phyloP scores from a whole-genome alignment of 1,140 invertebrate genomes.

The Drosophila equinoxialis region DNA sequence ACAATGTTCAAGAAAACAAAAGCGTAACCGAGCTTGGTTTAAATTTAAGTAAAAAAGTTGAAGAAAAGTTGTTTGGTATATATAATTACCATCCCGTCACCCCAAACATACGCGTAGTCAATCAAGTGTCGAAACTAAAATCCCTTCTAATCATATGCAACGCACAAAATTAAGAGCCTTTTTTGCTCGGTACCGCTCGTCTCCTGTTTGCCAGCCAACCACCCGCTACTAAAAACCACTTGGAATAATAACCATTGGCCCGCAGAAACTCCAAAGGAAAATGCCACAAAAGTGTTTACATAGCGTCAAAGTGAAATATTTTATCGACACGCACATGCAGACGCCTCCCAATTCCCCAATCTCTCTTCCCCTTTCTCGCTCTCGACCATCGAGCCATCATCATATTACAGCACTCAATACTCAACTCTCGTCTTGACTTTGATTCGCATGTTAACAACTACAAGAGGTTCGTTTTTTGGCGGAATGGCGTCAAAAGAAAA shows the following conservation, averaged over 20 bases:
- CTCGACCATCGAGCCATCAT: constrained; percentile 22
- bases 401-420: constrained; percentile 8
- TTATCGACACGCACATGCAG: constrained; percentile 74
- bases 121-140: too few relatives aligned
- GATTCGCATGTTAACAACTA: constrained; percentile 70
- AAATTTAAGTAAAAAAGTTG: too few relatives aligned
- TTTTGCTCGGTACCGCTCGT: neutral
- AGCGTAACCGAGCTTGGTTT: too few relatives aligned
- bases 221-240: neutral
- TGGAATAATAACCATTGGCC: constrained; percentile 26
- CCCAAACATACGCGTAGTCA: too few relatives aligned
- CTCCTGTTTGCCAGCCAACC: neutral
- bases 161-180: neutral
- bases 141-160: too few relatives aligned
- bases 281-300: constrained; percentile 72
- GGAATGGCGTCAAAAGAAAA: constrained; percentile 1
- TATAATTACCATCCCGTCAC: too few relatives aligned
- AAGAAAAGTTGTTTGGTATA: too few relatives aligned
- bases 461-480: constrained; percentile 19
- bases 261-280: constrained; percentile 53
- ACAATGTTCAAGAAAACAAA: too few relatives aligned
- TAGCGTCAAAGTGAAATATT: constrained; percentile 76
- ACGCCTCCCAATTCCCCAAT: constrained; percentile 28
- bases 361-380: neutral
- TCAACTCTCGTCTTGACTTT: constrained; percentile 41